A percentile compares a stretch with the other conserved stretches of the same genome.
These are phyloP conservation scores for Borostomias antarcticus DNA, from an alignment of 2,797 vertebrate genomes.

Conservation along the genomic window DNA sequence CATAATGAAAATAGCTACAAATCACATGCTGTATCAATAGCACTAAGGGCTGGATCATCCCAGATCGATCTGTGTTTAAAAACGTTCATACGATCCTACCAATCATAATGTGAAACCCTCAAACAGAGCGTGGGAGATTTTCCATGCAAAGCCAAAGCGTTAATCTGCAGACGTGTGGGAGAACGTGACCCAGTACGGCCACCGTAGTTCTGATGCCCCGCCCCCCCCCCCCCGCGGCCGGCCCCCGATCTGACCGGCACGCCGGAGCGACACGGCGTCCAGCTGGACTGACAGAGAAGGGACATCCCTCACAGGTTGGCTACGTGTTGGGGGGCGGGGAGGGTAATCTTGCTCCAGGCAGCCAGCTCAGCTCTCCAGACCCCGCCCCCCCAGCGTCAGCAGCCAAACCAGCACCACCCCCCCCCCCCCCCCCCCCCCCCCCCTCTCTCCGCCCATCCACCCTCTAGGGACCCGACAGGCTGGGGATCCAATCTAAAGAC, in stretches of 20 bases:
- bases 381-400: no score
- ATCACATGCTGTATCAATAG: neutral
- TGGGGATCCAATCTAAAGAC: conserved; percentile 17
- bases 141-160: neutral
- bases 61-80: no score
- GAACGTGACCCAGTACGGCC: neutral
- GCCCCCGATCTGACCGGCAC: no score
- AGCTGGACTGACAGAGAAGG: no score
- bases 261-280: no score
- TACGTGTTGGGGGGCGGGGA: neutral
- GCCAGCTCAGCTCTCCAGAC: neutral
- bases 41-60: neutral
- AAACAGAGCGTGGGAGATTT: neutral
- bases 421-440: neutral
- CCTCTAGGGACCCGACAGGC: conserved; percentile 1
- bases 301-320: neutral
- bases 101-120: neutral
- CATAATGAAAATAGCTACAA: neutral
- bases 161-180: neutral
- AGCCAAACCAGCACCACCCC: neutral
- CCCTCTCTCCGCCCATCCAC: neutral
- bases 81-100: no score
- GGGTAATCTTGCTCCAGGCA: neutral
- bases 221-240: neutral
- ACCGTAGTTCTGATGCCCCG: neutral